Base-by-base conservation (phyloP, 2,888 invertebrate species). In the Rutpela maculata region DNA sequence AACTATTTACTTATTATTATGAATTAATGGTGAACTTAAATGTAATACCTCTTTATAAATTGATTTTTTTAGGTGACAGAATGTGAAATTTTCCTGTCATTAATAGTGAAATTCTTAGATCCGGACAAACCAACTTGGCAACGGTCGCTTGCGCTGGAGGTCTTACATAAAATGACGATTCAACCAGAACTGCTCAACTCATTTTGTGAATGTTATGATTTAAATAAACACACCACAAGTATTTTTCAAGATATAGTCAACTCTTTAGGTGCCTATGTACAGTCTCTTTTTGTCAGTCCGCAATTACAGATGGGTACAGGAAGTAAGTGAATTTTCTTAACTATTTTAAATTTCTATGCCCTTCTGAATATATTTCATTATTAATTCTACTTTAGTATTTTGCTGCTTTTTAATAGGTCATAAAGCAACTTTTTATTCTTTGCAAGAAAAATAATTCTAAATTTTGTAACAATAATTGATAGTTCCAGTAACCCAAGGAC, bases 41-140 rank as follows among this genome's bases (percentile, higher is more conserved):
- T 43, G 11, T 43, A 43, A 43, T 43, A 43, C 2, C 43, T 15
- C 7, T 2, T 12, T 43, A 43, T 17, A 56, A 18, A 57, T 19
- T 19, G 10, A 7, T 19, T 60, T 67, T 84, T 83, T 86, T 88
- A 96, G 97, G 94, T 97, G 38, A 99, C 99, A 0, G 99, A 99
- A 90, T 99, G 99, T 90, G 99, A 99, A 91, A 99, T 99, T 88
- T 99, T 99, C 90, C 91, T 99, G 60, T 98, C 99, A 0, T 91
- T 99, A 69, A 96, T 99, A 71, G 97, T 99, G 55, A 99, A 99
- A 90, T 99, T 99, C 90, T 91, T 99, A 89, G 99, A 99, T 89
- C 96, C 97, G 0, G 99, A 99, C 88, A 98, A 98, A 90, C 98
- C 98, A 1, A 92, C 95, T 80, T 99, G 99, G 99, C 99, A 99